Evolutionary conservation across 2,888 invertebrate species (phyloP).

Genomic region (Tenthredo notha): DNA sequence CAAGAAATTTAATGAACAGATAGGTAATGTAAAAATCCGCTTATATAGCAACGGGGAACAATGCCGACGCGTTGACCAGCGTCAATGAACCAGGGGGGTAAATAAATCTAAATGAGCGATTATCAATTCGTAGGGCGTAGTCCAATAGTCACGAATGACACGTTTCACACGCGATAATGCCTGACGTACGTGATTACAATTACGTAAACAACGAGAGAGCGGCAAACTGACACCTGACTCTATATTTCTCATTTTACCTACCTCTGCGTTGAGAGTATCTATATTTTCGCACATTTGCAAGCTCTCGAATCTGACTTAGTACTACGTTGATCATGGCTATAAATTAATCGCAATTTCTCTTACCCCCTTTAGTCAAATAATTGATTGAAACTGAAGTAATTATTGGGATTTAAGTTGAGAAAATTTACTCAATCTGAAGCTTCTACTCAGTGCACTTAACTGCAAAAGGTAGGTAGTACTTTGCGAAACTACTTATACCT

Average conservation of each 20-base stretch:
- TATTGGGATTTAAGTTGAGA: background rate
- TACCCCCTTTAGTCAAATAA: background rate
- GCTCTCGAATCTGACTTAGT: background rate
- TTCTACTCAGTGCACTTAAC: constrained; percentile 1
- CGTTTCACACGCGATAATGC: constrained; percentile 38
- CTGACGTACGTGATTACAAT: constrained; percentile 16
- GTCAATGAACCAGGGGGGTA: constrained; percentile 18
- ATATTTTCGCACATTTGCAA: background rate
- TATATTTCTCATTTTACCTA: background rate
- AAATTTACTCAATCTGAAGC: background rate
- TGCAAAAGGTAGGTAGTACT: background rate
- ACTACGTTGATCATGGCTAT: background rate
- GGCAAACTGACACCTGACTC: background rate
- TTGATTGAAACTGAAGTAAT: background rate
- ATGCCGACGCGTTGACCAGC: background rate
- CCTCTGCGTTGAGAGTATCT: background rate
- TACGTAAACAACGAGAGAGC: constrained; percentile 21
- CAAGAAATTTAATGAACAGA: too few relatives aligned
- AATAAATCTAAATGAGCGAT: constrained; percentile 24
- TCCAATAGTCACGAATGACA: constrained; percentile 42
- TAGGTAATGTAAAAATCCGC: background rate
- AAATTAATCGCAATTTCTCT: background rate
- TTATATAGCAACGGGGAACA: background rate
- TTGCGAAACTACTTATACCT: constrained; percentile 1
- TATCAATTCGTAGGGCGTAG: constrained; percentile 28